Evolutionary conservation across 2,888 invertebrate genomes (phyloP).

Genomic region (Tolmerus cingulatus): DNA sequence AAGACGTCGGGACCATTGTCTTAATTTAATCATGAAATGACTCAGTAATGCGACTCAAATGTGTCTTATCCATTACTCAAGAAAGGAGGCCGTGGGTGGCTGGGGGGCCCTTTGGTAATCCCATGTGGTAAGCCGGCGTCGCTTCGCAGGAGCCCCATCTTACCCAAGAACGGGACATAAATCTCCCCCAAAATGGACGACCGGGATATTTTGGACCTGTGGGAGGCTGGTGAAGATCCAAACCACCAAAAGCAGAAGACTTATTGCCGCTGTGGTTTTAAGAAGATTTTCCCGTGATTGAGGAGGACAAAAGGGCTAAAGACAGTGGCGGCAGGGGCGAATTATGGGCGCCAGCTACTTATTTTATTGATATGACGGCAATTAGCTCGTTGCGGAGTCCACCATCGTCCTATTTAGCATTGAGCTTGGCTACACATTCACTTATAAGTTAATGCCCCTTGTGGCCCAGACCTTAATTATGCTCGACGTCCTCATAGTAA

Average conservation of each 20-base stretch:
- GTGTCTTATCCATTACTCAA: constrained; percentile 41
- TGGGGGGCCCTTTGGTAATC: neutral
- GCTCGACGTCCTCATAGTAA: neutral
- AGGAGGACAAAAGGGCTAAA: constrained; percentile 18
- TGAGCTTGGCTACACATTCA: neutral
- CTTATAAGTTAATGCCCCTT: neutral
- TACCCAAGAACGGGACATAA: neutral
- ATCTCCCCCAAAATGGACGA: constrained; percentile 22
- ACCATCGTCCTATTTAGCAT: neutral
- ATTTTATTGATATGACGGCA: constrained; percentile 20
- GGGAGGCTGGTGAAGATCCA: neutral
- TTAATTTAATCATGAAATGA: constrained; percentile 43
- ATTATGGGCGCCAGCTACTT: neutral
- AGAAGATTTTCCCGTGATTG: constrained; percentile 32
- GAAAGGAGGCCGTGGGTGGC: neutral
- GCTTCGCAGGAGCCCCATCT: neutral
- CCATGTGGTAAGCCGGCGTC: neutral
- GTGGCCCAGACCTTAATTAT: neutral
- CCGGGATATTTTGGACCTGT: neutral
- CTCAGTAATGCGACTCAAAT: constrained; percentile 40
- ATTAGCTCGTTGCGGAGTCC: neutral
- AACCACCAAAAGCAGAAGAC: neutral
- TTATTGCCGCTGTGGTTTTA: constrained; percentile 33
- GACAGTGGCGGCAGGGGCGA: neutral
- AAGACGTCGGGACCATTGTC: constrained; percentile 7